phyloP scores from a whole-genome alignment of 2,888 invertebrate genomes.

The Aphidoletes aphidimyza region DNA sequence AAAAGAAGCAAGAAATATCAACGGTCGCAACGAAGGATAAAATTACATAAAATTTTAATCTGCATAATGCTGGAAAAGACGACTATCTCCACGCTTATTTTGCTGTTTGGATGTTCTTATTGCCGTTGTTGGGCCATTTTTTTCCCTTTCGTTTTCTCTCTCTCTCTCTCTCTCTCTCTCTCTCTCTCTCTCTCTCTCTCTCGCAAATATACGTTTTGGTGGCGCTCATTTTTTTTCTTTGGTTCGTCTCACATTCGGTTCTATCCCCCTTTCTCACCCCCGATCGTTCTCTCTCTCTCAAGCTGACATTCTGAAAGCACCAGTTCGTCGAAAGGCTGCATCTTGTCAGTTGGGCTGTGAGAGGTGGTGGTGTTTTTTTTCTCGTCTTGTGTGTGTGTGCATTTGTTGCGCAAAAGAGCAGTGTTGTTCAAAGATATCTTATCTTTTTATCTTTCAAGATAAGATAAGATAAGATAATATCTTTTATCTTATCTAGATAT shows the following conservation, averaged over 20 bases:
- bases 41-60: slow-evolving; percentile 44
- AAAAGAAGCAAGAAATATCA: neutral
- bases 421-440: too few species aligned
- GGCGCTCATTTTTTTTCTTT: too few species aligned
- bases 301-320: neutral
- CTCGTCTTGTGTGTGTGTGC: neutral
- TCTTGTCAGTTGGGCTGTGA: neutral
- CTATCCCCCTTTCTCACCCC: neutral
- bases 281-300: neutral
- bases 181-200: neutral
- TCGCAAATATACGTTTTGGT: neutral
- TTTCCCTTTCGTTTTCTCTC: neutral
- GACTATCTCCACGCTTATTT: slow-evolving; percentile 21
- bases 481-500: too few species aligned
- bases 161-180: neutral
- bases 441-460: too few species aligned
- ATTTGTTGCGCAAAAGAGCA: neutral
- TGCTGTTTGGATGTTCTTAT: slow-evolving; percentile 13
- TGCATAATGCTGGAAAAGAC: slow-evolving; percentile 49
- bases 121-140: neutral
- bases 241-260: too few species aligned
- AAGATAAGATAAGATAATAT: too few species aligned
- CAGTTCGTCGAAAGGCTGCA: slow-evolving; percentile 16
- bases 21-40: slow-evolving; percentile 33
- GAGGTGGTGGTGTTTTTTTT: neutral